Evolutionary conservation across 2,888 invertebrate species (phyloP).

Genomic region (Drosophila meridiana): DNA sequence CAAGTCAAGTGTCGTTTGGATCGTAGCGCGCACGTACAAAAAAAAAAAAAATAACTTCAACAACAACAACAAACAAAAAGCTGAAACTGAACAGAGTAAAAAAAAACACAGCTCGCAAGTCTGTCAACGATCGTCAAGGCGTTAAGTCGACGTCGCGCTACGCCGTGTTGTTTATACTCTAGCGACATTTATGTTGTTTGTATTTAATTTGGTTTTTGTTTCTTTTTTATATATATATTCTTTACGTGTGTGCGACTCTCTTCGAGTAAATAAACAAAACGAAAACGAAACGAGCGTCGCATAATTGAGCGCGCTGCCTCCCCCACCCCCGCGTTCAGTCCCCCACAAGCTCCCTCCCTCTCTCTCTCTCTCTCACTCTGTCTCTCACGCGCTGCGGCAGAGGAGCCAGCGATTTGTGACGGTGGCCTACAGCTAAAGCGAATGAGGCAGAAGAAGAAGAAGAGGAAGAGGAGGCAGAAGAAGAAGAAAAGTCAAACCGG

Average conservation of each 20-base stretch:
- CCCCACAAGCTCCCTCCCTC: neutral
- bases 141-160: constrained; percentile 56
- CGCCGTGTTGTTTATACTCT: constrained; percentile 25
- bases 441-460: neutral
- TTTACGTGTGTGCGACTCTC: constrained; percentile 25
- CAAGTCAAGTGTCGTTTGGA: constrained; percentile 33
- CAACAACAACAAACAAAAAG: neutral
- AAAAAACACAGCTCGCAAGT: constrained; percentile 49
- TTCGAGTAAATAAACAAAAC: constrained; percentile 30
- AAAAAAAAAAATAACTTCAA: neutral
- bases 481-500: constrained; percentile 13
- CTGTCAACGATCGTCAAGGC: constrained; percentile 72
- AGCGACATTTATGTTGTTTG: constrained; percentile 31
- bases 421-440: constrained; percentile 16
- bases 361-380: neutral
- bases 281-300: constrained; percentile 32
- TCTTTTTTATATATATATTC: constrained; percentile 51
- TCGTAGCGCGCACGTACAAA: constrained; percentile 48
- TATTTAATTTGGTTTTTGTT: constrained; percentile 11
- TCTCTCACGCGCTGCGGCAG: neutral
- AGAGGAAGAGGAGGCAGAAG: neutral
- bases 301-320: constrained; percentile 24
- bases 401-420: constrained; percentile 36
- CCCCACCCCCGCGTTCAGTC: neutral
- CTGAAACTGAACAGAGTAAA: constrained; percentile 1